Base-by-base conservation (phyloP, 2,888 invertebrate species). In the Polydrusus tereticollis region DNA sequence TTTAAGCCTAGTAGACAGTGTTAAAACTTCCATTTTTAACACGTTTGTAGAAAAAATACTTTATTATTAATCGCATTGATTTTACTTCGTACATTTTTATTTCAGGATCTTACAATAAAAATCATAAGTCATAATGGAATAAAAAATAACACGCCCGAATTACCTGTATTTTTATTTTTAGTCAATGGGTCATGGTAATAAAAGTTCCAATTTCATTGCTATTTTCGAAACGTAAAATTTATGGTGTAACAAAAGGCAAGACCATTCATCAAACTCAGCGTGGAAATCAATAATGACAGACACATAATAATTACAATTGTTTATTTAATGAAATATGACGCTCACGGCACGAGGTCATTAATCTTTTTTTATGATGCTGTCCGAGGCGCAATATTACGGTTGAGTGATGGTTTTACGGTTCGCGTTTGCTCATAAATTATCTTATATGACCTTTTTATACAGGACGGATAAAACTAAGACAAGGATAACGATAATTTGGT, bases 261-360 rank as follows among this genome's bases (percentile, higher is more conserved):
- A 47, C 50, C 62, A 62, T 62, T 62, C 62, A 47, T 62, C 62
- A 62, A 29, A 45, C 12, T 12, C 29, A 45, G 45, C 29, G 63
- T 50, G 36, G 69, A 69, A 69, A 69, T 69, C 69, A 69, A 69
- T 69, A 69, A 63, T 69, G 69, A 64, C 69, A 69, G 69, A 52
- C 64, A 58, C 64, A 69, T 69, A 69, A 69, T 69, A 69, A 69
- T 69, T 64, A 69, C 69, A 64, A 69, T 69, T 69, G 69, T 69
- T 69, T 69, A 69, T 64, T 63, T 69, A 69, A 69, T 64, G 58
- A 69, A 69, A 69, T 69, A 69, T 69, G 64, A 69, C 69, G 69
- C 69, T 41, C 63, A 58, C 64, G 69, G 69, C 57, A 69, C 58
- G 55, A 18, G 33, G 55, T 45, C 20, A 64, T 69, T 64, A 64